Conservation (phyloP, 2,888 invertebrate species). For the Criorhina ranunculi region DNA sequence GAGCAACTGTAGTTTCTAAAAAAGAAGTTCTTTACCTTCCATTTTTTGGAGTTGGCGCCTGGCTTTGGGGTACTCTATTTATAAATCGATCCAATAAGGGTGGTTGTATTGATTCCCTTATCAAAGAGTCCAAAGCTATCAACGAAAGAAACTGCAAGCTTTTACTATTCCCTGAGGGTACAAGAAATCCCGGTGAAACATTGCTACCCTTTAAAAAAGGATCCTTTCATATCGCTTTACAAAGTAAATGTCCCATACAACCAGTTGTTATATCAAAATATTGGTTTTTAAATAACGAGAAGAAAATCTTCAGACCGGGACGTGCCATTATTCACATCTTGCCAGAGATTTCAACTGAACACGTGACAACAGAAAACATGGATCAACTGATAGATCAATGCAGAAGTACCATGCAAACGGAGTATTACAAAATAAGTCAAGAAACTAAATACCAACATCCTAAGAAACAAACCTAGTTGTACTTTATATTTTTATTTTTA, state of each 20-base stretch:
- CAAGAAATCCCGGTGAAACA: constrained; percentile 90
- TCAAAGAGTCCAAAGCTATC: constrained; percentile 89
- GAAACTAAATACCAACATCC: constrained; percentile 80
- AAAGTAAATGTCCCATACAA: constrained; percentile 93
- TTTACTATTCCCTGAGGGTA: constrained; percentile 97
- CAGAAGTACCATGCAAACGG: constrained; percentile 88
- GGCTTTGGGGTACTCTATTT: constrained; percentile 95
- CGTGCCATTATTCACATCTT: constrained; percentile 90
- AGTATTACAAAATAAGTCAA: constrained; percentile 86
- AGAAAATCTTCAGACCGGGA: constrained; percentile 89
- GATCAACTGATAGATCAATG: constrained; percentile 88
- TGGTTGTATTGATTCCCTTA: constrained; percentile 90
- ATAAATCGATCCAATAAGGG: constrained; percentile 91
- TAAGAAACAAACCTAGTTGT: constrained; percentile 42
- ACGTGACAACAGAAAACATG: constrained; percentile 87
- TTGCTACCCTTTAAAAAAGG: constrained; percentile 97
- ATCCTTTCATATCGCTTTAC: constrained; percentile 96
- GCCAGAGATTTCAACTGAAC: constrained; percentile 89
- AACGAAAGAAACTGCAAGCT: constrained; percentile 89
- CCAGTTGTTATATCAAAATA: constrained; percentile 95
- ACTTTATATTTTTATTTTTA: constrained; percentile 26
- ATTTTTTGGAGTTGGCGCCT: constrained; percentile 93
- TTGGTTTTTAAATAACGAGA: constrained; percentile 88
- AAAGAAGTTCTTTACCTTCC: constrained; percentile 92
- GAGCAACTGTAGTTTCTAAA: constrained; percentile 93